These are phyloP conservation scores for Erethizon dorsatum DNA, from an alignment of 2,797 vertebrate species.

Conservation along the genomic window DNA sequence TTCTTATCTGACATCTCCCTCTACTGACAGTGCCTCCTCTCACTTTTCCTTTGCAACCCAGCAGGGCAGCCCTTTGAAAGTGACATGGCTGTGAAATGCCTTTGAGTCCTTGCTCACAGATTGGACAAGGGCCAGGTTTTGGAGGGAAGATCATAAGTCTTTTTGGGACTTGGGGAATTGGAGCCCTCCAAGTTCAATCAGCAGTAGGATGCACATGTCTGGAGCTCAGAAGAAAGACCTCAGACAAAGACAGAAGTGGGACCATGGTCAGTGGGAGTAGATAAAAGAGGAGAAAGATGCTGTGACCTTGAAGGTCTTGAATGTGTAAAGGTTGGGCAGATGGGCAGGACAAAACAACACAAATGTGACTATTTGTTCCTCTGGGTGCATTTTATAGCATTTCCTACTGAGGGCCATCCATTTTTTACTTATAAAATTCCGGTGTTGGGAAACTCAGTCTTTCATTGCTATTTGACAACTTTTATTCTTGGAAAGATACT, in stretches of 20 bases:
- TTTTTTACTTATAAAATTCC: neutral
- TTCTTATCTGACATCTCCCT: slow-evolving; percentile 83
- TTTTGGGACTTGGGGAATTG: slow-evolving; percentile 43
- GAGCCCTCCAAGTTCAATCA: slow-evolving; percentile 36
- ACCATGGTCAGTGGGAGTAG: neutral
- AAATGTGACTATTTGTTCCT: neutral
- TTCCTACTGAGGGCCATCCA: neutral
- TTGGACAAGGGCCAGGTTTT: neutral
- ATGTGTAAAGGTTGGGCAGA: neutral
- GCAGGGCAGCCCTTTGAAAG: slow-evolving; percentile 77
- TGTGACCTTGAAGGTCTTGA: neutral
- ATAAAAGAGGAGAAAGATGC: neutral
- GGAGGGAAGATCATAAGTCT: slow-evolving; percentile 15
- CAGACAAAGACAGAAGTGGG: neutral
- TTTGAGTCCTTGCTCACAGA: slow-evolving; percentile 62
- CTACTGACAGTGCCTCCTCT: slow-evolving; percentile 69
- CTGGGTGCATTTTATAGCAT: neutral
- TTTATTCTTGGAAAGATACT: slow-evolving; percentile 39
- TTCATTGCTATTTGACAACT: neutral
- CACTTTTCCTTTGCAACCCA: slow-evolving; percentile 18
- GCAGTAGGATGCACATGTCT: neutral
- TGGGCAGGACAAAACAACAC: neutral
- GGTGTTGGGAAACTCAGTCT: neutral
- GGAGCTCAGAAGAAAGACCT: slow-evolving; percentile 32
- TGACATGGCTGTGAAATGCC: slow-evolving; percentile 51